phyloP scores from a whole-genome alignment of 2,113 vertebrate genomes.

The Syngnathus typhle region DNA sequence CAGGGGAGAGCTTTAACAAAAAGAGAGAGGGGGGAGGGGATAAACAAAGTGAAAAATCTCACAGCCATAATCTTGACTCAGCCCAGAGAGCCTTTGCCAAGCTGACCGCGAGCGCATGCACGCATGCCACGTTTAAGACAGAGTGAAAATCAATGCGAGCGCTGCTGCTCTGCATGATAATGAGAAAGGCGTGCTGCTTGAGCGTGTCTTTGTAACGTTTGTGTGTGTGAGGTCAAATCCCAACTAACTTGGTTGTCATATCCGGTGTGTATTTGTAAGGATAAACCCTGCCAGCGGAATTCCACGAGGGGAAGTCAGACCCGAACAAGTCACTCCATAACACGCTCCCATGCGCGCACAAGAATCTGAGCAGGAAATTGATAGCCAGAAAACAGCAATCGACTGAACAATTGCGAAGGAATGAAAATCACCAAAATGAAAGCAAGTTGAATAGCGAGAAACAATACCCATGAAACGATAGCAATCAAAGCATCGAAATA shows the following conservation, averaged over 20 bases:
- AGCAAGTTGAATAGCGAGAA: not conserved
- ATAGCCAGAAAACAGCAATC: not conserved
- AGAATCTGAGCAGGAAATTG: not conserved
- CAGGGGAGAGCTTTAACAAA: conserved; percentile 43
- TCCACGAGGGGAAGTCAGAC: conserved; percentile 35
- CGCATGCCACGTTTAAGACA: conserved; percentile 55
- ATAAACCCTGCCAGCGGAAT: conserved; percentile 17
- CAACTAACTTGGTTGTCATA: conserved; percentile 54
- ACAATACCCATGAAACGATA: not conserved
- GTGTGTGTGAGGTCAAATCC: conserved; percentile 53
- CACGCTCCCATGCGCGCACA: conserved; percentile 1
- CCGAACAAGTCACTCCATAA: conserved; percentile 43
- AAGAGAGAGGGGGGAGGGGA: conserved; percentile 11
- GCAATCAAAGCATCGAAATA: not conserved
- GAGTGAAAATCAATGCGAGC: conserved; percentile 63
- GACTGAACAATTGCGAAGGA: not conserved
- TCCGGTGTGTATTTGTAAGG: conserved; percentile 19
- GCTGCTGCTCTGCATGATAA: conserved; percentile 61
- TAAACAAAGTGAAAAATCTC: conserved; percentile 55
- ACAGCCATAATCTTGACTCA: conserved; percentile 66
- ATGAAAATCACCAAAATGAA: not conserved
- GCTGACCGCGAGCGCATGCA: conserved; percentile 45
- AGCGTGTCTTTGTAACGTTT: conserved; percentile 14
- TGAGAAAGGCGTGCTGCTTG: conserved; percentile 37
- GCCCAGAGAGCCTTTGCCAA: conserved; percentile 63